A percentile compares a stretch with the other conserved stretches of the same genome.
These are phyloP conservation scores for Hydra vulgaris DNA, from an alignment of 30 jellyfish, hydroid and myxozoan genomes.

Conservation along the genomic window DNA sequence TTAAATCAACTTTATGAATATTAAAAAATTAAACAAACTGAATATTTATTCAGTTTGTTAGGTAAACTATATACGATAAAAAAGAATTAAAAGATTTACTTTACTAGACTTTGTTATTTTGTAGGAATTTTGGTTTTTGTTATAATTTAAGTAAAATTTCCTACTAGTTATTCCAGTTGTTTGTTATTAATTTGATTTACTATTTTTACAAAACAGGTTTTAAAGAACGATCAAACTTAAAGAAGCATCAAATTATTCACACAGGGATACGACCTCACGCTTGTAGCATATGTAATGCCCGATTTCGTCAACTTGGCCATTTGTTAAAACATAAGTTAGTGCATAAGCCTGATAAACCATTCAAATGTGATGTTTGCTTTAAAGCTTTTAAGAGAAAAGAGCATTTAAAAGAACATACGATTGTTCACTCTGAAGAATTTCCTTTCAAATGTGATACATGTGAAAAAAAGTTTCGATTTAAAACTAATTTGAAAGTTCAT, in stretches of 20 bases:
- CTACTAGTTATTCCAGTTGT: neutral
- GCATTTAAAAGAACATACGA: slow-evolving; percentile 24
- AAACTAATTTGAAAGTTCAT: slow-evolving; percentile 30
- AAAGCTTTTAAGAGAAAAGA: slow-evolving; percentile 34
- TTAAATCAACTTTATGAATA: no score
- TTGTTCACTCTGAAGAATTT: slow-evolving; percentile 26
- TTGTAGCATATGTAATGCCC: slow-evolving; percentile 31
- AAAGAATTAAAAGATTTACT: no score
- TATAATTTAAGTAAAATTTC: neutral
- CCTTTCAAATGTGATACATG: slow-evolving; percentile 27
- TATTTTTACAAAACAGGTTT: slow-evolving; percentile 14
- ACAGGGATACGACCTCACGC: slow-evolving; percentile 39
- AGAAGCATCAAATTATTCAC: slow-evolving; percentile 26
- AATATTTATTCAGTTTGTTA: no score
- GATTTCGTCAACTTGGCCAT: slow-evolving; percentile 43
- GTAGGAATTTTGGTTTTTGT: no score
- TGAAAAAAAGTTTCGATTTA: slow-evolving; percentile 30
- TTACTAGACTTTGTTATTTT: no score
- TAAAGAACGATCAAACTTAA: slow-evolving; percentile 19
- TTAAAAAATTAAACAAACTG: no score
- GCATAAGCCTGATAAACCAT: slow-evolving; percentile 36
- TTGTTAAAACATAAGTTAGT: slow-evolving; percentile 16
- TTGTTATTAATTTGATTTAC: neutral
- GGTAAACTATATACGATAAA: no score
- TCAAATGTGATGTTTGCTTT: slow-evolving; percentile 15